Evolutionary conservation across 2,888 invertebrate genomes (phyloP), one percentile per base, ranked within the genome.

Genomic region (Drosophila prolongata): DNA sequence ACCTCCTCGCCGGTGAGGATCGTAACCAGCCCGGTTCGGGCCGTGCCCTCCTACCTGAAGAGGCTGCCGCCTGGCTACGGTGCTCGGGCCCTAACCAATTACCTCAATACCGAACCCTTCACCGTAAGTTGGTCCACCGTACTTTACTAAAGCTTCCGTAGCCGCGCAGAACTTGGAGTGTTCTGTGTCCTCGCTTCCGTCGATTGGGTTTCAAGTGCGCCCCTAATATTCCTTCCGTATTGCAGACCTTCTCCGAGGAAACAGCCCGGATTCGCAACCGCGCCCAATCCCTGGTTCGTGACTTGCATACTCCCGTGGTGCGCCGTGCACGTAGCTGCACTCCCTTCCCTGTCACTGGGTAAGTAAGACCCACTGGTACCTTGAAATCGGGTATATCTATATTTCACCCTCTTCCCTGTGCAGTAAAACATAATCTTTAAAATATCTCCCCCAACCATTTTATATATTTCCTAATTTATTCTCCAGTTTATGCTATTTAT

Each of bases 231-330:
- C 11, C 44, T 47, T 35, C 11, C 37, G 67, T 52, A 53, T 72
- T 69, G 13, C 94, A 97, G 97, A 94, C 94, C 82, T 97, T 97
- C 93, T 95, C 96, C 91, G 96, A 96, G 91, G 97, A 97, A 93
- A 95, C 95, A 77, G 95, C 95, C 90, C 94, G 95, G 86, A 97
- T 97, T 91, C 95, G 97, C 80, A 95, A 96, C 56, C 95, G 95
- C 89, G 95, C 96, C 52, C 95, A 95, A 82, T 94, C 95, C 61
- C 93, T 97, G 59, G 93, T 97, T 80, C 94, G 94, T 83, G 95
- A 95, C 81, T 94, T 97, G 79, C 96, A 97, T 90, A 94, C 95
- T 46, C 95, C 95, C 72, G 95, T 96, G 65, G 95, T 96, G 59
- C 95, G 96, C 58, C 95, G 96, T 79, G 94, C 95, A 50, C 93